These are phyloP conservation scores for Andrena minutula DNA, from an alignment of 2,888 invertebrate species.

Conservation along the genomic window DNA sequence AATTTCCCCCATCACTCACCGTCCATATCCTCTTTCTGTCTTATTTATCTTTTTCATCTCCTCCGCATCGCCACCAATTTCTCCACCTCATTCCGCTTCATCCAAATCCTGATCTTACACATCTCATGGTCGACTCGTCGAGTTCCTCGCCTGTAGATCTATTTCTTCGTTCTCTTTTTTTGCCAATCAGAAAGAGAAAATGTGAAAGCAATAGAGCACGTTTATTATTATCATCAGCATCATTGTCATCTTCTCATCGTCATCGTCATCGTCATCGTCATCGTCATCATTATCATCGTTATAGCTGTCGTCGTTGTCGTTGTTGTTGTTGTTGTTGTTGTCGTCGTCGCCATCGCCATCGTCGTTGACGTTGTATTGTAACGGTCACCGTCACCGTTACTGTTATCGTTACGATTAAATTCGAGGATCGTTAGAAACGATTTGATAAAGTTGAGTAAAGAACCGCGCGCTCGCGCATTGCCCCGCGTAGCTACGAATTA, in stretches of 20 bases:
- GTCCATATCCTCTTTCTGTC: neutral
- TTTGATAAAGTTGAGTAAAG: constrained; percentile 19
- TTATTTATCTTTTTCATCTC: constrained; percentile 31
- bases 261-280: neutral
- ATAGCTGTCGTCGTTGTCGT: no score
- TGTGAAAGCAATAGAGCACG: constrained; percentile 65
- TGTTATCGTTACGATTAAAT: neutral
- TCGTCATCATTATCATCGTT: neutral
- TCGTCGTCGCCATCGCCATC: neutral
- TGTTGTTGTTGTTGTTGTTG: no score
- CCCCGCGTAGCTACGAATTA: constrained; percentile 41
- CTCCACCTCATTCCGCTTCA: constrained; percentile 29
- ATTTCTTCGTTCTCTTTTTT: constrained; percentile 47
- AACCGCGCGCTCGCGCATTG: constrained; percentile 25
- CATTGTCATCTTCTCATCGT: no score
- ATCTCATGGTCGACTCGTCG: constrained; percentile 38
- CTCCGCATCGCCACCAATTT: constrained; percentile 8
- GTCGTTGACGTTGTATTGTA: neutral
- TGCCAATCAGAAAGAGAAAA: constrained; percentile 61
- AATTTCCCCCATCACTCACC: no score
- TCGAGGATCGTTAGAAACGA: constrained; percentile 18
- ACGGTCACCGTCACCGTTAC: neutral
- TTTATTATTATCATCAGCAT: neutral
- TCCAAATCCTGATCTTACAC: constrained; percentile 1
- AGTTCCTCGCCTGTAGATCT: constrained; percentile 30